phyloP scores from a whole-genome alignment of 2,797 vertebrate species.

The Sebastes itinus region DNA sequence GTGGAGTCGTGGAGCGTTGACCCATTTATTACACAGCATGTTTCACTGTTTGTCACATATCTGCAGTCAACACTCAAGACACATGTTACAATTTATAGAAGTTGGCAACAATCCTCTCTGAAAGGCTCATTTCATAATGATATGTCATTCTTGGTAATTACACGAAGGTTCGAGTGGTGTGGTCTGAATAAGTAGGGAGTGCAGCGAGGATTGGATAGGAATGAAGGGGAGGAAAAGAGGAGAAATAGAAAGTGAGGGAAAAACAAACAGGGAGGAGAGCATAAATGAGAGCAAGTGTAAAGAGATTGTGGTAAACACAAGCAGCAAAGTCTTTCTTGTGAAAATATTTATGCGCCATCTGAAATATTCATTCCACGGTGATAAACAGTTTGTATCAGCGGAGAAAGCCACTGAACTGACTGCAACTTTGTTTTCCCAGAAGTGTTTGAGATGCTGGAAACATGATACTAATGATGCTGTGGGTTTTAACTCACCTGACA shows the following conservation, averaged over 20 bases:
- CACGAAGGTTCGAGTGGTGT: conserved; percentile 15
- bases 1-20: not conserved
- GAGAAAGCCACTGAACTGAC: not conserved
- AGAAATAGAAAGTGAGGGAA: conserved; percentile 9
- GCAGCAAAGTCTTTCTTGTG: not conserved
- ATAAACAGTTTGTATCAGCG: conserved; percentile 14
- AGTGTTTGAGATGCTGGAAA: conserved; percentile 4
- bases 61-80: not conserved
- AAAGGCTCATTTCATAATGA: conserved; percentile 37
- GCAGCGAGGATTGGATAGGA: not conserved
- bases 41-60: conserved; percentile 6
- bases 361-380: conserved; percentile 14
- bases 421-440: not conserved
- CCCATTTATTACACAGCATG: conserved; percentile 25
- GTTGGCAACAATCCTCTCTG: not conserved
- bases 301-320: not conserved
- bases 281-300: not conserved
- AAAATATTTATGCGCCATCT: conserved; percentile 26
- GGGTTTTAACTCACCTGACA: conserved; percentile 21
- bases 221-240: not conserved
- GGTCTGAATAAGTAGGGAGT: conserved; percentile 34
- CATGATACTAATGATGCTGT: conserved; percentile 12
- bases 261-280: not conserved
- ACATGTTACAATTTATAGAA: conserved; percentile 19
- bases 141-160: conserved; percentile 42